phyloP scores from a whole-genome alignment of 2,888 invertebrate genomes.

The Diploptera punctata region DNA sequence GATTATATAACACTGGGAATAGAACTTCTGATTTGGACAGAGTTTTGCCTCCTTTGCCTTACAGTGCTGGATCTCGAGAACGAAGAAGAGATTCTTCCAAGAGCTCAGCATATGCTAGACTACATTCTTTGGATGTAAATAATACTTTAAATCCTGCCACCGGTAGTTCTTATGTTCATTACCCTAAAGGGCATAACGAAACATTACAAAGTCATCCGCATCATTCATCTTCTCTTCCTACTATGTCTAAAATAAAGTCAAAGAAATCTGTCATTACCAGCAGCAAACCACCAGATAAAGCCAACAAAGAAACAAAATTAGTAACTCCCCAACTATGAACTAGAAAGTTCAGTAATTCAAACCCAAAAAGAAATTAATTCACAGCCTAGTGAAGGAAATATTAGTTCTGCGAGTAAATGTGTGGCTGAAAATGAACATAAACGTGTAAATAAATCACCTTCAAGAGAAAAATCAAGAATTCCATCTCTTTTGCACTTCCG shows the following conservation, averaged over 20 bases:
- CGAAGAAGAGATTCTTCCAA: not conserved
- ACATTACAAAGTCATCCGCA: slow-evolving; percentile 8
- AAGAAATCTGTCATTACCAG: no score
- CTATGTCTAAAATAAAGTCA: not conserved
- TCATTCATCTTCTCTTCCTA: slow-evolving; percentile 18
- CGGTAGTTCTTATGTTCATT: not conserved
- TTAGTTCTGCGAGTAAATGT: no score
- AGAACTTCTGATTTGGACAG: not conserved
- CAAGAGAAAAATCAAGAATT: slow-evolving; percentile 13
- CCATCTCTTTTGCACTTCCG: slow-evolving; percentile 20
- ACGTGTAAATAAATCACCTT: no score
- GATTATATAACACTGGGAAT: not conserved
- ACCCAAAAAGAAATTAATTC: no score
- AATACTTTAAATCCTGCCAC: no score
- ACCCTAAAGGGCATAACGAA: not conserved
- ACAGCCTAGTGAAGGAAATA: no score
- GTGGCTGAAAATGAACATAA: no score
- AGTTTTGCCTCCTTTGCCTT: slow-evolving; percentile 30
- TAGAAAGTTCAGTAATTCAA: no score
- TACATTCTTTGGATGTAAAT: not conserved
- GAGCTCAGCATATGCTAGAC: not conserved
- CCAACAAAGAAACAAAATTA: no score
- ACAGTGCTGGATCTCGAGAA: not conserved
- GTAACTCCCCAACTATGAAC: no score
- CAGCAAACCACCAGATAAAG: no score